Evolutionary conservation across 2,113 vertebrate species (phyloP).

Genomic region (Heliornis fulica): DNA sequence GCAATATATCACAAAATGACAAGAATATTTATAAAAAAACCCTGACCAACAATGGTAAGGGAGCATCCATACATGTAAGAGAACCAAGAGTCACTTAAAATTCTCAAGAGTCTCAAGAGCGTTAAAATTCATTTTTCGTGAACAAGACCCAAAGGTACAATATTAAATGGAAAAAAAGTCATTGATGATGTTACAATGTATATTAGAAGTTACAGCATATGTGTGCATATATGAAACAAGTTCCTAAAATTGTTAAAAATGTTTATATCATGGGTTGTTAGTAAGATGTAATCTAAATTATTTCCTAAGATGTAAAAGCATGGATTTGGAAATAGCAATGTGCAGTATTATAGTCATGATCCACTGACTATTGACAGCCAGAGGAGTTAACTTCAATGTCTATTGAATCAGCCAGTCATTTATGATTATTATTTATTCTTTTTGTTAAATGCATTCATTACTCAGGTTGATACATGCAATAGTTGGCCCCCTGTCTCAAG

Average conservation of each 20-base stretch:
- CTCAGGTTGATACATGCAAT: neutral
- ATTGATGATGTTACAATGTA: neutral
- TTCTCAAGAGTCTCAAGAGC: too few relatives aligned
- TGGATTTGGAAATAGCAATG: neutral
- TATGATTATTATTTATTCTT: slow-evolving; percentile 44
- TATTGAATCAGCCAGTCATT: slow-evolving; percentile 10
- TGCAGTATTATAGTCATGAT: neutral
- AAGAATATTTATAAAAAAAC: neutral
- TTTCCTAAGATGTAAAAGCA: neutral
- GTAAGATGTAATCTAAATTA: neutral
- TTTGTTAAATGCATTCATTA: slow-evolving; percentile 11
- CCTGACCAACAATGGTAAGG: neutral
- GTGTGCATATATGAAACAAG: neutral
- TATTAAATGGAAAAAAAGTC: neutral
- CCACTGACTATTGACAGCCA: neutral
- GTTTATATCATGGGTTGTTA: neutral
- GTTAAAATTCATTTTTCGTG: too few relatives aligned
- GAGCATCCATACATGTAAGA: neutral
- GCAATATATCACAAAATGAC: neutral
- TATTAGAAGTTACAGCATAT: neutral
- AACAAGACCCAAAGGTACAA: neutral
- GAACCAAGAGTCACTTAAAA: too few relatives aligned
- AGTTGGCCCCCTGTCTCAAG: neutral
- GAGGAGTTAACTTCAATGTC: neutral
- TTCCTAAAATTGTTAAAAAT: neutral